Evolutionary conservation across 2,888 invertebrate species (phyloP).

Genomic region (Mimachlamys varia): DNA sequence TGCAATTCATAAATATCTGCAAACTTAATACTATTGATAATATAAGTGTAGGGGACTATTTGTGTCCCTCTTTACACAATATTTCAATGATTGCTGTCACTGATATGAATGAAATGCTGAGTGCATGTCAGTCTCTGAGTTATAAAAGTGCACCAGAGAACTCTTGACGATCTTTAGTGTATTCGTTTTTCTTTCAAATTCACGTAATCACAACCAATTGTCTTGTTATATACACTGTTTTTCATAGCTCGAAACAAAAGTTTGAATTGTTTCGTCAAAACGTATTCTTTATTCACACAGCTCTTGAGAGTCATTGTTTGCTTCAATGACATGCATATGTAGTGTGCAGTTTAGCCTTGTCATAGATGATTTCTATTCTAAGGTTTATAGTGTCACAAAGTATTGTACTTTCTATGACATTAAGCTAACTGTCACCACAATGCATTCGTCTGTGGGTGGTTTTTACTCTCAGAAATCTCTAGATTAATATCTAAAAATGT

Average conservation of each 20-base stretch:
- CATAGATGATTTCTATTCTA: background rate
- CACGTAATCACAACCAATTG: background rate
- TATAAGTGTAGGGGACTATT: background rate
- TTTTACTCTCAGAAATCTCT: background rate
- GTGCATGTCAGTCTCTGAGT: background rate
- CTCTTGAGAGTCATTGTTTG: background rate
- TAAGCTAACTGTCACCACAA: background rate
- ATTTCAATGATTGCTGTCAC: background rate
- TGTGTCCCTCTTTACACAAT: background rate
- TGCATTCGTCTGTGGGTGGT: conserved; percentile 8
- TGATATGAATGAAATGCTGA: conserved; percentile 20
- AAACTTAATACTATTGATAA: background rate
- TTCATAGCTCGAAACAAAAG: background rate
- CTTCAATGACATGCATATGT: background rate
- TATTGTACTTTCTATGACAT: background rate
- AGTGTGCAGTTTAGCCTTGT: background rate
- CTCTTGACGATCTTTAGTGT: background rate
- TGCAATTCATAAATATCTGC: background rate
- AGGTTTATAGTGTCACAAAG: background rate
- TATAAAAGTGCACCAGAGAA: background rate
- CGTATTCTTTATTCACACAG: background rate
- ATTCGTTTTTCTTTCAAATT: background rate
- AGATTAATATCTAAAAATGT: background rate
- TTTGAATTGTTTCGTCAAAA: background rate
- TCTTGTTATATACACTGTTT: background rate